Conservation (phyloP, 2,113 vertebrate genomes). For the Toxotes chatareus region DNA sequence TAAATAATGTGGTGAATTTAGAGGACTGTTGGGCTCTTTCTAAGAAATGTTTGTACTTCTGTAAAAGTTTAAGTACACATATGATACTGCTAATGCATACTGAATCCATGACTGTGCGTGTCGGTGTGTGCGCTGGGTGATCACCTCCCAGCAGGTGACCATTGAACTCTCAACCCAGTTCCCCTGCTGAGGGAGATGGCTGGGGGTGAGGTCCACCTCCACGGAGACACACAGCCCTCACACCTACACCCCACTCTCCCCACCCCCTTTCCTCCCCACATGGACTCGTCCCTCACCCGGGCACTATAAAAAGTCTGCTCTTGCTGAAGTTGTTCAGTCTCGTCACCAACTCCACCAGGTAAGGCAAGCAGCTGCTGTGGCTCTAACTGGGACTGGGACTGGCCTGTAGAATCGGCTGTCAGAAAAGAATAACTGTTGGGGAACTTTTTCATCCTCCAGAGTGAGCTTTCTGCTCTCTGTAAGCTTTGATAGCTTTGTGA, state of each 20-base stretch:
- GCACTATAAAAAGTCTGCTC: slow-evolving; percentile 78
- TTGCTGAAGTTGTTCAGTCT: slow-evolving; percentile 73
- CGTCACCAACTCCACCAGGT: slow-evolving; percentile 81
- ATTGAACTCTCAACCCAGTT: slow-evolving; percentile 76
- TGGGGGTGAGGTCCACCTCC: slow-evolving; percentile 85
- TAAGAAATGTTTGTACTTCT: not conserved
- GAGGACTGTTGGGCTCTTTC: not conserved
- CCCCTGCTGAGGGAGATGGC: slow-evolving; percentile 67
- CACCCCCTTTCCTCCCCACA: slow-evolving; percentile 44
- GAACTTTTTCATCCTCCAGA: not conserved
- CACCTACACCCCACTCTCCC: slow-evolving; percentile 28
- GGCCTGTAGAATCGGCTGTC: not conserved
- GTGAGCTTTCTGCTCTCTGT: not conserved
- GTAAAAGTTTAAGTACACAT: not conserved
- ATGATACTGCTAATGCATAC: slow-evolving; percentile 6
- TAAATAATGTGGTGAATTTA: not conserved
- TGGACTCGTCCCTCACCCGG: slow-evolving; percentile 34
- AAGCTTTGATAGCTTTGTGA: not conserved
- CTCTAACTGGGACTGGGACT: slow-evolving; percentile 5
- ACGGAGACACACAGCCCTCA: slow-evolving; percentile 74
- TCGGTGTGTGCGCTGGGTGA: slow-evolving; percentile 44
- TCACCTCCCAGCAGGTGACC: slow-evolving; percentile 75
- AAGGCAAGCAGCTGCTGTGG: slow-evolving; percentile 57
- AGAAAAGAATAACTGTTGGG: not conserved
- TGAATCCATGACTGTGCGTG: slow-evolving; percentile 5